Percentiles rank a stretch among this genome's conserved stretches.
phyloP scores from a whole-genome alignment of 2,113 vertebrate genomes.

The Heterotis niloticus region DNA sequence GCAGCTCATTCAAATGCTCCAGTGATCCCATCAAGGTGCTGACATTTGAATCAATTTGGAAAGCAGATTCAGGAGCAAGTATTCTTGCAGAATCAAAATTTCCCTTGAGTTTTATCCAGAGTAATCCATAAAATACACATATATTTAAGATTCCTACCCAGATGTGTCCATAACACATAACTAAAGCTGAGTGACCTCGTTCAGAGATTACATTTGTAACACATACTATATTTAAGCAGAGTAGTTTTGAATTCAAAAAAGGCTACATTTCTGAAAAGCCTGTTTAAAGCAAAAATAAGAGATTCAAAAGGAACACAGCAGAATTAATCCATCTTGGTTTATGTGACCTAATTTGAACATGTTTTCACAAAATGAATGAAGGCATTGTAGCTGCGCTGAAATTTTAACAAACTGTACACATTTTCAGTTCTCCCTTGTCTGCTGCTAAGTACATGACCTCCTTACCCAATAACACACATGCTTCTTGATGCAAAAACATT shows the following conservation, averaged over 20 bases:
- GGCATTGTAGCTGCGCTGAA: background rate
- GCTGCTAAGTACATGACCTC: conserved; percentile 16
- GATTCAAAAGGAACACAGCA: background rate
- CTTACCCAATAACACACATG: conserved; percentile 9
- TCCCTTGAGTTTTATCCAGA: background rate
- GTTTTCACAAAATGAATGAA: background rate
- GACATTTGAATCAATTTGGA: conserved; percentile 12
- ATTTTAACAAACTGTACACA: background rate
- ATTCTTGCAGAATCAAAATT: background rate
- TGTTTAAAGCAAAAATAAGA: background rate
- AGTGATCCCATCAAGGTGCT: conserved; percentile 19
- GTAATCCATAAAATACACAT: background rate
- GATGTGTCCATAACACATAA: background rate
- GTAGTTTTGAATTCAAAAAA: too few species aligned
- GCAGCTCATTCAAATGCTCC: conserved; percentile 25
- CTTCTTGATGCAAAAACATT: background rate
- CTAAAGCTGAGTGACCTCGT: background rate
- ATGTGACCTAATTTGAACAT: conserved; percentile 8
- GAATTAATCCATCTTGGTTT: background rate
- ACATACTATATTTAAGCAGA: too few species aligned
- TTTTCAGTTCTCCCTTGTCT: background rate
- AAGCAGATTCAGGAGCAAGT: background rate
- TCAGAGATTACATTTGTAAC: too few species aligned
- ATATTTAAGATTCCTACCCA: background rate
- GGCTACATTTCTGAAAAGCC: background rate